Base-by-base conservation (phyloP, 2,113 vertebrate species). In the Dinomys branickii region DNA sequence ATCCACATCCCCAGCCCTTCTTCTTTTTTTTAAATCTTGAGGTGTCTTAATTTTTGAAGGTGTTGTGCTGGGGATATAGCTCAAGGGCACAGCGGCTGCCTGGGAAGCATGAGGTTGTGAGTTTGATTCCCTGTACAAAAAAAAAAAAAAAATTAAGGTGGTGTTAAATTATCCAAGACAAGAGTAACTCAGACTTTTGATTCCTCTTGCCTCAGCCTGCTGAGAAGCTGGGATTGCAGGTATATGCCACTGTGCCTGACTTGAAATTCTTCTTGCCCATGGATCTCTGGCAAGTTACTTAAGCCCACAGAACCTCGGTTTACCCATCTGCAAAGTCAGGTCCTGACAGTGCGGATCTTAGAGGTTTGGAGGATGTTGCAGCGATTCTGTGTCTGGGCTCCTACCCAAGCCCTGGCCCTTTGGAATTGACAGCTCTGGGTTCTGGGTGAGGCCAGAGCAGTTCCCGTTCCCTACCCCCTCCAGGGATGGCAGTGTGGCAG, bases 331-430 rank as follows among this genome's bases (percentile, higher is more conserved):
- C 50, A 58, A 52, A 78, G 47, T 30, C 28, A 33, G 30, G 30
- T 10, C 17, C 7, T 13, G 17, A 56, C 0, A 26, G n/a, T 47
- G 17, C 28, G 30, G n/a, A 22, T 30, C 63, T 61, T 22, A 2
- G 26, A 85, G 11, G 6, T 9, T 59, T 47, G 30, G 22, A 71
- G 58, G 73, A 65, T 14, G 26, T 47, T 30, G 17, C 5, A 44
- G 12, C 7, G 30, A 3, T 10, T 26, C 22, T 19, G 1, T 30
- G 1, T 69, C 44, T 1, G 1, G 44, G 58, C 13, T 35, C 13
- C 16, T 8, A 10, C 17, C 38, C 5, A 2, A 17, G 6, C 3
- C 33, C 61, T 44, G 85, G 26, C n/a, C 6, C 10, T 30, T 30
- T 19, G n/a, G 4, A 5, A n/a, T 41, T 3, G 4, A 26, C 20